Evolutionary conservation across 2,797 vertebrate species (phyloP).

Genomic region (Notolabrus celidotus): DNA sequence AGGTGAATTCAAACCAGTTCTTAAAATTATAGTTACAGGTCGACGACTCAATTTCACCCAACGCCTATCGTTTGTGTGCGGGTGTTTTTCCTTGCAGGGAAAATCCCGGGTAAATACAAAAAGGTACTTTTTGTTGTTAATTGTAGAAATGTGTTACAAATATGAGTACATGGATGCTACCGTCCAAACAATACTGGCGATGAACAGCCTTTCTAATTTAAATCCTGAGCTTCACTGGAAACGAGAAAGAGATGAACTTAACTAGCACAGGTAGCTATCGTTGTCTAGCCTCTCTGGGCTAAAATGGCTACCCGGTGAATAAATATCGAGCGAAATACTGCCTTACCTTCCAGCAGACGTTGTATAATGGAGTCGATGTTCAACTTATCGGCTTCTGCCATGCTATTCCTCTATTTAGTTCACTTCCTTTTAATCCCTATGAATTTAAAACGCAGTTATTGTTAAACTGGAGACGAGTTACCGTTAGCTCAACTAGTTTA

Average conservation of each 20-base stretch:
- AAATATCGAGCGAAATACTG: slow-evolving; percentile 54
- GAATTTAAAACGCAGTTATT: slow-evolving; percentile 20
- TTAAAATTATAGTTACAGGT: not conserved
- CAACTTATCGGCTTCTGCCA: slow-evolving; percentile 89
- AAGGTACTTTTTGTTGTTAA: not conserved
- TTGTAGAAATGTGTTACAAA: fast-evolving
- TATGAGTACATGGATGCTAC: not conserved
- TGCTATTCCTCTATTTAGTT: slow-evolving; percentile 68
- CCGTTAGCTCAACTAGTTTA: slow-evolving; percentile 71
- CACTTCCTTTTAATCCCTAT: slow-evolving; percentile 28
- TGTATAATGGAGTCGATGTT: slow-evolving; percentile 90
- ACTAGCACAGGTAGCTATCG: slow-evolving; percentile 42
- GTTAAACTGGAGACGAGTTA: slow-evolving; percentile 49
- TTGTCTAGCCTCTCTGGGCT: slow-evolving; percentile 62
- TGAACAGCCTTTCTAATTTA: not conserved
- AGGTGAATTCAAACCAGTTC: too few relatives aligned
- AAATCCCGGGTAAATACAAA: not conserved
- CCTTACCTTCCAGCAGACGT: slow-evolving; percentile 88
- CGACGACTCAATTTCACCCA: not conserved
- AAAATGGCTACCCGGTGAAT: slow-evolving; percentile 73
- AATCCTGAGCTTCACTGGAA: not conserved
- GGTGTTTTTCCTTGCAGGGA: not conserved
- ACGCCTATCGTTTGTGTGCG: not conserved
- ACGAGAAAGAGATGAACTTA: slow-evolving; percentile 17
- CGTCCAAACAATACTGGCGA: not conserved